Conservation (phyloP, 2,888 invertebrate genomes). For the Lasioglossum vierecki region DNA sequence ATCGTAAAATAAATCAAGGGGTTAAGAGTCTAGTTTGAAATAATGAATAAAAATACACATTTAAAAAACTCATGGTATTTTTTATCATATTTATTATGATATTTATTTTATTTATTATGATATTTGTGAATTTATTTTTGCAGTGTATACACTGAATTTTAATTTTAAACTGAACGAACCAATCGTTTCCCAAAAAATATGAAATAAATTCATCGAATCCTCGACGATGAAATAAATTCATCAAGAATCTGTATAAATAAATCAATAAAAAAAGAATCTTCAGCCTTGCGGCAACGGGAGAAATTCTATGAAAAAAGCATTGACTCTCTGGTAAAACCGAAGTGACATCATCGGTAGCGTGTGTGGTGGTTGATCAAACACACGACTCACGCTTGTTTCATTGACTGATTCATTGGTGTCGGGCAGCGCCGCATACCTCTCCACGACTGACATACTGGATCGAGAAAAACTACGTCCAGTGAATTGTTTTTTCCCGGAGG, state of each 20-base stretch:
- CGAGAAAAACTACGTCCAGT: slow-evolving; percentile 32
- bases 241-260: too few species aligned
- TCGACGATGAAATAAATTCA: too few species aligned
- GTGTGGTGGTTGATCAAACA: slow-evolving; percentile 21
- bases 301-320: not conserved
- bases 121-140: not conserved
- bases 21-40: too few species aligned
- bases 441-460: slow-evolving; percentile 3
- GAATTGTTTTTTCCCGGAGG: slow-evolving; percentile 20
- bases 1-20: too few species aligned
- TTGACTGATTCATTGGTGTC: slow-evolving; percentile 55
- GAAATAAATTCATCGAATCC: not conserved
- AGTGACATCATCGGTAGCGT: slow-evolving; percentile 51
- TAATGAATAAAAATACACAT: too few species aligned
- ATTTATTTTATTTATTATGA: too few species aligned
- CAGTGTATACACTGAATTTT: not conserved
- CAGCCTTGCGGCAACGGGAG: not conserved
- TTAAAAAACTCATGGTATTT: too few species aligned
- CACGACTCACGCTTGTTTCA: slow-evolving; percentile 42
- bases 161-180: not conserved
- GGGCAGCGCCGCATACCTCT: slow-evolving; percentile 16
- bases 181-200: not conserved
- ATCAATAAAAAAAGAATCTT: too few species aligned
- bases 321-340: not conserved
- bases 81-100: too few species aligned